These are phyloP conservation scores for Diachrysia chrysitis DNA, from an alignment of 2,888 invertebrate genomes.

Conservation along the genomic window DNA sequence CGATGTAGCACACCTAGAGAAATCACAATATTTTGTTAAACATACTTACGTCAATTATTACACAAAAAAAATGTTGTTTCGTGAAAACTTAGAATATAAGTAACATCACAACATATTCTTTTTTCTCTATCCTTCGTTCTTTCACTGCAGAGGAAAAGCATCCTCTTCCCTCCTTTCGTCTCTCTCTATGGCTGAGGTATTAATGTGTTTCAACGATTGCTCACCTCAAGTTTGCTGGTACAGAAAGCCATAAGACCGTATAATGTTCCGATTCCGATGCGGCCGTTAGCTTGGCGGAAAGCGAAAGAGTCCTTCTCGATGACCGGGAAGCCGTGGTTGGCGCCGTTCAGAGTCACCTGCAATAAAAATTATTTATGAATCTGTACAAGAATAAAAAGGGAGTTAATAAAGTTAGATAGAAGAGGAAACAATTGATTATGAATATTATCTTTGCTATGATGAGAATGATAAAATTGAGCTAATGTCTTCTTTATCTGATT, in stretches of 20 bases:
- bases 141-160: too few species aligned
- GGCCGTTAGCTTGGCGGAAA: constrained; percentile 88
- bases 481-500: too few species aligned
- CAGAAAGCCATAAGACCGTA: constrained; percentile 91
- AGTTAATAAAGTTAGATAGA: not conserved
- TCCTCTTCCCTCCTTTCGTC: too few species aligned
- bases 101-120: too few species aligned
- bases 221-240: constrained; percentile 88
- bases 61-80: too few species aligned
- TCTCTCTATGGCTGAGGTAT: too few species aligned
- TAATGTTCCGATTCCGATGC: constrained; percentile 89
- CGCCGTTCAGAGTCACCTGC: constrained; percentile 91
- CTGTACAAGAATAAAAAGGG: too few species aligned
- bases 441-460: too few species aligned
- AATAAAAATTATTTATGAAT: not conserved
- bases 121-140: too few species aligned
- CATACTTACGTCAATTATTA: not conserved
- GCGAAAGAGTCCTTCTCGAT: constrained; percentile 90
- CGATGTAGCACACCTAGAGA: constrained; percentile 90
- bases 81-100: too few species aligned
- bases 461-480: too few species aligned
- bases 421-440: not conserved
- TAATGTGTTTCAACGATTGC: constrained; percentile 20
- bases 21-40: not conserved
- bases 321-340: constrained; percentile 92